Base-by-base conservation (phyloP, 2,888 invertebrate species). In the Myopa testacea region DNA sequence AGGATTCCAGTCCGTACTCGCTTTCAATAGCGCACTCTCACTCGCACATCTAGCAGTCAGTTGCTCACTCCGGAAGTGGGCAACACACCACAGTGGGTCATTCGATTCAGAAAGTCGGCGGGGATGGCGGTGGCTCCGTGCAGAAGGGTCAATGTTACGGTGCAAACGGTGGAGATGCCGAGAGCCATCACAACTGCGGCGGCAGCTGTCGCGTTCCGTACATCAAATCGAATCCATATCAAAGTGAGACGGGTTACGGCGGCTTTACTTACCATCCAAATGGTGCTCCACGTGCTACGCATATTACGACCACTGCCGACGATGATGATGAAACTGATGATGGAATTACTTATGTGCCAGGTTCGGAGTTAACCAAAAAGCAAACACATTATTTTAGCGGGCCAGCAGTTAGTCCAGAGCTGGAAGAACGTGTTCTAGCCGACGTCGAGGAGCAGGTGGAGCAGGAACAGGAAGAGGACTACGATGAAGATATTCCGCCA, bases 21-120 rank as follows among this genome's bases (percentile, higher is more conserved):
- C 82, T 89, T 72, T 89, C 89, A 34, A 85, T 89, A 80, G 88
- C 89, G 55, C 89, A 86, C 75, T 55, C 55, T 55, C 55, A 89
- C 79, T 89, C 89, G 72, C 89, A 89, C 82, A 89, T 89, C 86
- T 89, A 90, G 88, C 89, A 90, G 84, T 88, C 89, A 87, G 87
- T 87, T 82, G 86, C 86, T 83, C 88, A 88, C 84, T 86, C 86
- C 79, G 84, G 85, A 80, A 87, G 88, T 83, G 86, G 84, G 67
- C 80, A 82, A 78, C 87, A 87, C 76, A 81, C 82, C 69, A 83
- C 83, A 80, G 85, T 86, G 40, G 82, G 78, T 7, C 86, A 87
- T 26, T 83, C 86, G 12, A 76, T 82, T 34, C 87, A 87, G 76
- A 82, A 82, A 71, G 80, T 78, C 75, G 80, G 81, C 75, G 52